phyloP scores from a whole-genome alignment of 2,113 vertebrate genomes.

The Neodontobutis hainanensis region DNA sequence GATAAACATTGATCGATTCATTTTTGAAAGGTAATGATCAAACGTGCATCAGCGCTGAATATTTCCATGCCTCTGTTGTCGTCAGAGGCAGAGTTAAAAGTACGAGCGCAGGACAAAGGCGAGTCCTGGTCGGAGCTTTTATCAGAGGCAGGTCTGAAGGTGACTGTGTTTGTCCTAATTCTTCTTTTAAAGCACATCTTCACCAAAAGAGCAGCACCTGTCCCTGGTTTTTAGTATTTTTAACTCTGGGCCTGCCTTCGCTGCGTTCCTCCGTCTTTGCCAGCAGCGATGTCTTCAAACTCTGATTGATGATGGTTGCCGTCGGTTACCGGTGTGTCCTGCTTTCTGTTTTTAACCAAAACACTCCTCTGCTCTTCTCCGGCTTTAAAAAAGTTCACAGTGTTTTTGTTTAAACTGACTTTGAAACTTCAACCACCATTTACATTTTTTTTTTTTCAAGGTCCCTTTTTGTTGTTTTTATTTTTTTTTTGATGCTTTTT shows the following conservation, averaged over 20 bases:
- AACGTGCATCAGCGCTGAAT: too few relatives aligned
- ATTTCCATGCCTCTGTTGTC: too few relatives aligned
- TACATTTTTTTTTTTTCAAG: conserved; percentile 13
- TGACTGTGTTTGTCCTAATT: conserved; percentile 69
- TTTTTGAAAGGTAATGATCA: too few relatives aligned
- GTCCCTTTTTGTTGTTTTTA: conserved; percentile 7
- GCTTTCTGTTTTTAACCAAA: conserved; percentile 73
- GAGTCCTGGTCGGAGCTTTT: neutral
- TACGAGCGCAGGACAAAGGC: neutral
- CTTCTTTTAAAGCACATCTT: conserved; percentile 61
- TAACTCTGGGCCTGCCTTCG: conserved; percentile 40
- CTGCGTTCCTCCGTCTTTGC: conserved; percentile 71
- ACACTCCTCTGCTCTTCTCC: conserved; percentile 26
- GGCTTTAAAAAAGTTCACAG: conserved; percentile 5
- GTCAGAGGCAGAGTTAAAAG: too few relatives aligned
- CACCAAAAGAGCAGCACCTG: conserved; percentile 25
- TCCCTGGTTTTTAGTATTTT: conserved; percentile 50
- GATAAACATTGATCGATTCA: too few relatives aligned
- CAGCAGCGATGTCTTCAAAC: conserved; percentile 76
- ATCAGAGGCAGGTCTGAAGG: conserved; percentile 59
- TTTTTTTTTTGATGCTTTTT: neutral
- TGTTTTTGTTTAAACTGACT: conserved; percentile 1
- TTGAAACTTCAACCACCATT: conserved; percentile 48
- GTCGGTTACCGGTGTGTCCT: conserved; percentile 69
- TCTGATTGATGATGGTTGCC: conserved; percentile 76